A percentile compares a stretch with the other conserved stretches of the same genome.
Conservation (phyloP, 2,888 invertebrate genomes). For the Tetheella fluctuosa region DNA sequence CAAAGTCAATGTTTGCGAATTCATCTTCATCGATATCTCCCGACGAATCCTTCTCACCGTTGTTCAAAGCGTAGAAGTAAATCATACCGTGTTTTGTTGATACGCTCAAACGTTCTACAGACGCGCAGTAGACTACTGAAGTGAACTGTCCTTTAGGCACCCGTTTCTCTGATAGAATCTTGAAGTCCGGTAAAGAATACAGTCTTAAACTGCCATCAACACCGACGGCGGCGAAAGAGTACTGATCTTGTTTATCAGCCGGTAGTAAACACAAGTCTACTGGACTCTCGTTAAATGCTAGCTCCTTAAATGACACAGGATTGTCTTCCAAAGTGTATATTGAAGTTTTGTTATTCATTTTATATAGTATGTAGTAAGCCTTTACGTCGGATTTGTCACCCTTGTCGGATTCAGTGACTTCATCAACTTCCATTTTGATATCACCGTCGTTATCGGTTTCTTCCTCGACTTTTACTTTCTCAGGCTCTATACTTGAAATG, state of each 20-base stretch:
- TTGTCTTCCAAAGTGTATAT: conserved; percentile 80
- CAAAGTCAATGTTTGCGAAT: conserved; percentile 75
- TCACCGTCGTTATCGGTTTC: conserved; percentile 68
- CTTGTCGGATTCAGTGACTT: conserved; percentile 53
- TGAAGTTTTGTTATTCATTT: conserved; percentile 68
- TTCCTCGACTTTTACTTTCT: conserved; percentile 57
- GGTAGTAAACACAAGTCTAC: conserved; percentile 89
- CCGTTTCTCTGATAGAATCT: conserved; percentile 87
- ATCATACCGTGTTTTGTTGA: conserved; percentile 92
- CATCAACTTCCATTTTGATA: conserved; percentile 77
- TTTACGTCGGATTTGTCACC: conserved; percentile 60
- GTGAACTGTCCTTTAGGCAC: conserved; percentile 89
- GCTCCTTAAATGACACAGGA: conserved; percentile 85
- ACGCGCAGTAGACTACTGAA: conserved; percentile 93
- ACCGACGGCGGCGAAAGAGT: conserved; percentile 89
- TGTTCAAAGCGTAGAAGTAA: conserved; percentile 91
- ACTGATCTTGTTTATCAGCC: conserved; percentile 71
- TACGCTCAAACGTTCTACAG: conserved; percentile 93
- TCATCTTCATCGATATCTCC: conserved; percentile 90
- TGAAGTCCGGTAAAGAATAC: conserved; percentile 88
- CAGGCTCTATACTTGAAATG: conserved; percentile 71
- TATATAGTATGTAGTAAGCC: conserved; percentile 70
- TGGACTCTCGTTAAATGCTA: conserved; percentile 87
- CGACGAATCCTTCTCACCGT: conserved; percentile 88
- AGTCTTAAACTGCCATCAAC: conserved; percentile 90